Evolutionary conservation across 2,797 vertebrate genomes (phyloP).

Genomic region (Saxicola maurus): DNA sequence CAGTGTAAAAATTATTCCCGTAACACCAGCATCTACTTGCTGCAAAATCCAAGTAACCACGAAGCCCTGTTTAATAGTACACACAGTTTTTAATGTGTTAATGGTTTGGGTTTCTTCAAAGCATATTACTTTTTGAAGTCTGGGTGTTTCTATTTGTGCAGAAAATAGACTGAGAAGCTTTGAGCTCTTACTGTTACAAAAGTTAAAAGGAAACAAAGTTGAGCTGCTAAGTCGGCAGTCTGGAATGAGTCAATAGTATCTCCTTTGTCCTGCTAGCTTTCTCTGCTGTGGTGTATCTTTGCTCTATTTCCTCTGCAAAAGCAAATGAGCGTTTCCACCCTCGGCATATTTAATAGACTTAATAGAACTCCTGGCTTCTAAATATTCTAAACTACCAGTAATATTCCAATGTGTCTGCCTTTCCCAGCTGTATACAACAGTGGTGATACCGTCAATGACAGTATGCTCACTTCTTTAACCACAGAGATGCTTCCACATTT

Average conservation of each 20-base stretch:
- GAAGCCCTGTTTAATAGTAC: neutral
- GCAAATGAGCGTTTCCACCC: neutral
- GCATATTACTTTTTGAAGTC: constrained; percentile 45
- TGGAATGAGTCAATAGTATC: constrained; percentile 67
- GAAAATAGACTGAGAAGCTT: constrained; percentile 44
- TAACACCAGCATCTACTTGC: neutral
- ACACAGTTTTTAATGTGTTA: constrained; percentile 9
- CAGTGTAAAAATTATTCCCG: neutral
- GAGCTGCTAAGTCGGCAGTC: constrained; percentile 64
- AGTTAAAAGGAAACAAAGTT: constrained; percentile 65
- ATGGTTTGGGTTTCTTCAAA: constrained; percentile 44
- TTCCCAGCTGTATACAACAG: neutral
- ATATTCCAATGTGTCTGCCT: neutral
- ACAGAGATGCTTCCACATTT: neutral
- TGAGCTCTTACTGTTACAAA: constrained; percentile 62
- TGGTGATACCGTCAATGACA: rapidly evolving
- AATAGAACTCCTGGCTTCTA: neutral
- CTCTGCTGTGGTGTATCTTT: constrained; percentile 23
- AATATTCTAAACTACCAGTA: neutral
- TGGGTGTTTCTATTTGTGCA: constrained; percentile 50
- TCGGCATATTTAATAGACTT: neutral
- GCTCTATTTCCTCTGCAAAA: constrained; percentile 52
- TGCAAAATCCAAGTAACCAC: neutral
- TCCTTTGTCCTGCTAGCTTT: constrained; percentile 60
- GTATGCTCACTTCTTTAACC: neutral